Conservation (phyloP, 2,888 invertebrate species). For the Papilio demoleus region DNA sequence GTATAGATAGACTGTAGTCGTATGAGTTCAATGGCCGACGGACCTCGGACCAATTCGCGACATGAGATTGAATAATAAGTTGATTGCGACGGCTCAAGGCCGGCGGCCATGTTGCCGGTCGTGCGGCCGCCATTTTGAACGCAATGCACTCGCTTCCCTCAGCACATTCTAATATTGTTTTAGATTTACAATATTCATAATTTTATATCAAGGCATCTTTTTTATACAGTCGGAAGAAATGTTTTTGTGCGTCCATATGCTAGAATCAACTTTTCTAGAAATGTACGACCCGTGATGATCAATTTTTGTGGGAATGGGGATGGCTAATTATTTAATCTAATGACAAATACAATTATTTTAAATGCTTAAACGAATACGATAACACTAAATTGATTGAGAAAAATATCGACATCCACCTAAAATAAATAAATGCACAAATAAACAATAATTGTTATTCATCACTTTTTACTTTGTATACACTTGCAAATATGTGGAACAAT, state of each 20-base stretch:
- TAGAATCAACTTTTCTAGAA: not conserved
- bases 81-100: conserved; percentile 80
- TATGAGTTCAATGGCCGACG: conserved; percentile 69
- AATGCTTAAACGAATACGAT: too few relatives aligned
- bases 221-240: conserved; percentile 15
- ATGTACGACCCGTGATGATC: not conserved
- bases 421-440: too few relatives aligned
- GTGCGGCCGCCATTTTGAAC: conserved; percentile 72
- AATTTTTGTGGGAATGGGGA: not conserved
- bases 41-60: conserved; percentile 83
- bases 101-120: conserved; percentile 72
- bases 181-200: conserved; percentile 50
- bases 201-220: conserved; percentile 22
- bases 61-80: conserved; percentile 83
- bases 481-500: not conserved
- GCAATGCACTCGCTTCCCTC: conserved; percentile 51
- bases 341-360: too few relatives aligned
- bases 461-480: not conserved
- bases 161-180: conserved; percentile 49
- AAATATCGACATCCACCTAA: too few relatives aligned
- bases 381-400: too few relatives aligned
- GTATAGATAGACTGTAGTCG: conserved; percentile 54
- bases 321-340: too few relatives aligned
- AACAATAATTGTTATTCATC: too few relatives aligned
- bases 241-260: conserved; percentile 22